Conservation (phyloP, 64 coral and sea anemone species). For the Montipora sp. region DNA sequence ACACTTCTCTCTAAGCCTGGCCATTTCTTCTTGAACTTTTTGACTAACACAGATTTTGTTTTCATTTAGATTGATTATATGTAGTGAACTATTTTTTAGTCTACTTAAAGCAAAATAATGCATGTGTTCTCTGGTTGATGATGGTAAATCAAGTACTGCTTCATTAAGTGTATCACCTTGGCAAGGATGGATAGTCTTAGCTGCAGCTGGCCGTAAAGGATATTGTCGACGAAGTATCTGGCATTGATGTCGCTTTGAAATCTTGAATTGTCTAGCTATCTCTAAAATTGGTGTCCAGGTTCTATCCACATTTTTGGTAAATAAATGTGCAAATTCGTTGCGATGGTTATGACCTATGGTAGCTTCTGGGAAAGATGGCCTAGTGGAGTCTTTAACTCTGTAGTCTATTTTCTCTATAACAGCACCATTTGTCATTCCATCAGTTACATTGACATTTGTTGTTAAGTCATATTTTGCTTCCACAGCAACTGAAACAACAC, state of each 20-base stretch:
- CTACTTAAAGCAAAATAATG: conserved; percentile 32
- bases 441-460: conserved; percentile 31
- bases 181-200: conserved; percentile 44
- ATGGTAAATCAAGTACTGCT: conserved; percentile 18
- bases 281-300: conserved; percentile 43
- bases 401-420: conserved; percentile 46
- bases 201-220: conserved; percentile 54
- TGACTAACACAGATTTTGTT: conserved; percentile 41
- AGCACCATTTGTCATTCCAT: conserved; percentile 58
- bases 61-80: conserved; percentile 60
- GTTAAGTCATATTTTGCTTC: conserved; percentile 43
- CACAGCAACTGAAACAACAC: background rate
- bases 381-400: conserved; percentile 5
- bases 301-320: background rate
- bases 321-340: conserved; percentile 24
- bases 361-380: conserved; percentile 25
- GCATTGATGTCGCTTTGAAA: conserved; percentile 26
- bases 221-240: conserved; percentile 26
- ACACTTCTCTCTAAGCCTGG: conserved; percentile 7
- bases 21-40: conserved; percentile 40
- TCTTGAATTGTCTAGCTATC: conserved; percentile 53
- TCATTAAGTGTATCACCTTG: conserved; percentile 48
- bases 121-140: too few species aligned
- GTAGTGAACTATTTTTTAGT: background rate
- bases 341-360: background rate